Evolutionary conservation across 2,797 vertebrate species (phyloP).

Genomic region (Atherinosoma microstoma): DNA sequence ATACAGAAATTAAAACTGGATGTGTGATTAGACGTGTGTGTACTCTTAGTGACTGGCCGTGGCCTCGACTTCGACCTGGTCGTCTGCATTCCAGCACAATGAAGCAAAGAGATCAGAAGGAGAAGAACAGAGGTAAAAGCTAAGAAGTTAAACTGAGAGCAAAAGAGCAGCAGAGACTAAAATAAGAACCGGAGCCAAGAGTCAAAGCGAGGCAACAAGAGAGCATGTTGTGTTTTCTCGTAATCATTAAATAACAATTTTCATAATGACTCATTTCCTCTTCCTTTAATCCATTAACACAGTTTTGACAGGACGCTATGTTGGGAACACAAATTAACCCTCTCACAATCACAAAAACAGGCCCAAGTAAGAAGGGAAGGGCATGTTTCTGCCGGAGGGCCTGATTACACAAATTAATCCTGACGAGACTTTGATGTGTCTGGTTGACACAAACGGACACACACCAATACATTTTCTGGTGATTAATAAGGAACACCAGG

Average conservation of each 20-base stretch:
- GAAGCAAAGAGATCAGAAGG: slow-evolving; percentile 48
- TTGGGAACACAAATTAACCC: slow-evolving; percentile 7
- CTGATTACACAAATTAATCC: slow-evolving; percentile 36
- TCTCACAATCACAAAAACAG: slow-evolving; percentile 6
- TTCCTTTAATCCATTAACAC: slow-evolving; percentile 1
- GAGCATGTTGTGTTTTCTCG: neutral
- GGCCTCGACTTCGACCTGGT: slow-evolving; percentile 38
- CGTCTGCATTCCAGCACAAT: slow-evolving; percentile 58
- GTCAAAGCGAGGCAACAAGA: slow-evolving; percentile 1
- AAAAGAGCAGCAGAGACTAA: neutral
- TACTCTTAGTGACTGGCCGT: slow-evolving; percentile 20
- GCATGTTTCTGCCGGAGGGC: slow-evolving; percentile 11
- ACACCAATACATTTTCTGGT: slow-evolving; percentile 22
- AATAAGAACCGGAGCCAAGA: neutral
- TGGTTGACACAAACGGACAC: slow-evolving; percentile 24
- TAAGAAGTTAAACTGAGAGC: neutral
- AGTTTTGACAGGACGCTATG: slow-evolving; percentile 5
- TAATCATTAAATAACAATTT: slow-evolving; percentile 25
- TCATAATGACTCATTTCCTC: slow-evolving; percentile 15
- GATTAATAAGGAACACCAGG: slow-evolving; percentile 48
- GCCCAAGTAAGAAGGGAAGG: slow-evolving; percentile 4
- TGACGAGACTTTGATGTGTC: slow-evolving; percentile 41
- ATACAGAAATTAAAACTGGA: slow-evolving; percentile 51
- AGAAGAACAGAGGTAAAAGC: slow-evolving; percentile 9
- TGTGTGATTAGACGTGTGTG: slow-evolving; percentile 10